These are phyloP conservation scores for Itoplectis maculator DNA, from an alignment of 2,888 invertebrate species.

Conservation along the genomic window DNA sequence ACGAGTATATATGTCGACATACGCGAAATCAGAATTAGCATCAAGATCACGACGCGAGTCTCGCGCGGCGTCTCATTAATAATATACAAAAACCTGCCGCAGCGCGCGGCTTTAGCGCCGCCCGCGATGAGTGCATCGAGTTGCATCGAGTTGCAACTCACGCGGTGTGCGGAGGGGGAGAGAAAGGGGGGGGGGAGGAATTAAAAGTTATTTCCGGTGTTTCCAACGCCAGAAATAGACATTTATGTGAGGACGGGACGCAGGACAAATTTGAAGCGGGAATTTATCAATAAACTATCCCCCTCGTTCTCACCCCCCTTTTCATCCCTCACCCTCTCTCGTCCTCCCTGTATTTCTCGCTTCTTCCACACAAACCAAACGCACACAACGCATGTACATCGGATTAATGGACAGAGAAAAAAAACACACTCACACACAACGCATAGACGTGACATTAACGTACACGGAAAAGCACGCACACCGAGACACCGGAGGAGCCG, in stretches of 20 bases:
- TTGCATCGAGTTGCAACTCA: not conserved
- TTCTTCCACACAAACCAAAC: slow-evolving; percentile 63
- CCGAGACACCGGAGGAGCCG: slow-evolving; percentile 83
- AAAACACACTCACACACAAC: not conserved
- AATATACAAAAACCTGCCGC: not conserved
- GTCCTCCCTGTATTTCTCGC: slow-evolving; percentile 16
- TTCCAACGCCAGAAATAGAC: slow-evolving; percentile 10
- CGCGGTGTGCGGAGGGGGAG: too few relatives aligned
- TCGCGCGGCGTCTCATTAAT: slow-evolving; percentile 28
- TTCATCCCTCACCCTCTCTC: not conserved
- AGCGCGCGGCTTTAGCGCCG: too few relatives aligned
- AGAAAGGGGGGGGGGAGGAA: not conserved
- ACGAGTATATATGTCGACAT: not conserved
- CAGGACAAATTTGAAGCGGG: slow-evolving; percentile 73
- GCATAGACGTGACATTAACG: too few relatives aligned
- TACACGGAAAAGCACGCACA: slow-evolving; percentile 60
- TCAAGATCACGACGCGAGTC: slow-evolving; percentile 18
- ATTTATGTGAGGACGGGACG: slow-evolving; percentile 16
- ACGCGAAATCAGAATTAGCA: not conserved
- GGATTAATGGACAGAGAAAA: too few relatives aligned
- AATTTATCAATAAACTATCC: slow-evolving; percentile 83
- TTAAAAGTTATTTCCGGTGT: slow-evolving; percentile 44
- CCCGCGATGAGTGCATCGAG: not conserved
- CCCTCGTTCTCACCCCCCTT: slow-evolving; percentile 81
- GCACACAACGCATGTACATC: not conserved